phyloP scores from a whole-genome alignment of 1,140 invertebrate genomes.

The Drosophila kanapiae region DNA sequence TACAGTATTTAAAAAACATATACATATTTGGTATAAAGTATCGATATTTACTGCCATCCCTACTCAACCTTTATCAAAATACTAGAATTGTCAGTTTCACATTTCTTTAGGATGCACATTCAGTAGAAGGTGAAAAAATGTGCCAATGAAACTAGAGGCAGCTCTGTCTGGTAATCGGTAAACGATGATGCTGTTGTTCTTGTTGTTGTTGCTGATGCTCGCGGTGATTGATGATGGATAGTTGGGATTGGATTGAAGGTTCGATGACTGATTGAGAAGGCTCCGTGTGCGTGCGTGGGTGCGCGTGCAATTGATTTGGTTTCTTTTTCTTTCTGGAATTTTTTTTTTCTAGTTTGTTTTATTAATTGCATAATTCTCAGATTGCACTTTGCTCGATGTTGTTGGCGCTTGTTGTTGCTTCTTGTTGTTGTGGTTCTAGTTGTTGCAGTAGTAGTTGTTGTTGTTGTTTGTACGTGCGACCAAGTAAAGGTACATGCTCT shows the following conservation, averaged over 20 bases:
- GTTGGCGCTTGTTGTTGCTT: constrained; percentile 39
- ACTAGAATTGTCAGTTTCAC: no score
- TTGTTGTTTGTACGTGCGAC: constrained; percentile 85
- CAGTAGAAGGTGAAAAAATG: not conserved
- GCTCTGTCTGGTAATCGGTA: constrained; percentile 9
- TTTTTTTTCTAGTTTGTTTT: not conserved
- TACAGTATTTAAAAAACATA: no score
- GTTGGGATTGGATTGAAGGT: constrained; percentile 25
- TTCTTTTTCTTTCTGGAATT: not conserved
- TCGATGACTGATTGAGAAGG: constrained; percentile 39
- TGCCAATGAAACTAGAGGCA: constrained; percentile 5
- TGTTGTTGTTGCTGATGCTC: constrained; percentile 21
- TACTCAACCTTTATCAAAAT: not conserved
- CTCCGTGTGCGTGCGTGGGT: constrained; percentile 15
- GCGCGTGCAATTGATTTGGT: constrained; percentile 18
- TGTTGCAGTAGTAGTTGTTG: constrained; percentile 56
- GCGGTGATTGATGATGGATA: constrained; percentile 32
- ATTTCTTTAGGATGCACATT: not conserved
- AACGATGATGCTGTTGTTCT: constrained; percentile 9
- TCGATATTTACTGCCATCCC: not conserved
- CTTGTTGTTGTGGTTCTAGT: constrained; percentile 45
- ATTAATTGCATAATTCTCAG: constrained; percentile 31
- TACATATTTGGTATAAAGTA: no score
- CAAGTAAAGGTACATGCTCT: constrained; percentile 88
- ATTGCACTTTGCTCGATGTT: constrained; percentile 48